Evolutionary conservation across 2,113 vertebrate species (phyloP).

Genomic region (Macquaria ambigua): DNA sequence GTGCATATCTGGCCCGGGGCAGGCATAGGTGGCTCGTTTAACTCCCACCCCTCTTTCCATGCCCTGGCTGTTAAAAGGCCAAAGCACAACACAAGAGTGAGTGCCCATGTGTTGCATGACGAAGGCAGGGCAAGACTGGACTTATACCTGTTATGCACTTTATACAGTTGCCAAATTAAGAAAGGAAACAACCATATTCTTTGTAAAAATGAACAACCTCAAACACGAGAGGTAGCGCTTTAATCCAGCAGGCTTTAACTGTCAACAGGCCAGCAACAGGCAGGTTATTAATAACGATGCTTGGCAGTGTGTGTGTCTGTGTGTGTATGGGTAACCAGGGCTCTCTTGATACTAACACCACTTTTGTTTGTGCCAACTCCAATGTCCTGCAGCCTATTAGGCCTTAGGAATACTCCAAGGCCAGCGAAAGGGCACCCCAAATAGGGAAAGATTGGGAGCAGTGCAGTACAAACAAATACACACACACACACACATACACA

Average conservation of each 20-base stretch:
- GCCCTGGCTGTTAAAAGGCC: constrained; percentile 71
- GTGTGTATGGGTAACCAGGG: constrained; percentile 69
- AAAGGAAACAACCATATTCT: neutral
- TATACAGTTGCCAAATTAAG: constrained; percentile 1
- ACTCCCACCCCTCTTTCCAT: constrained; percentile 64
- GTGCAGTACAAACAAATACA: constrained; percentile 33
- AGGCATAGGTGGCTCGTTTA: constrained; percentile 47
- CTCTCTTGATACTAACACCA: constrained; percentile 69
- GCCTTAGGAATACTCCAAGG: constrained; percentile 48
- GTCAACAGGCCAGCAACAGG: constrained; percentile 79
- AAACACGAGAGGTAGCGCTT: constrained; percentile 16
- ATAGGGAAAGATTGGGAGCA: constrained; percentile 19
- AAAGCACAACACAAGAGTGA: constrained; percentile 47
- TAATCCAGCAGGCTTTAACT: constrained; percentile 60
- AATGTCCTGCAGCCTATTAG: constrained; percentile 43
- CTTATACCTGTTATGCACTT: constrained; percentile 17
- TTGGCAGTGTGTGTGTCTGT: constrained; percentile 52
- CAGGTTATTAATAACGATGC: constrained; percentile 82
- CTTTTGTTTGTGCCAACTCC: constrained; percentile 65
- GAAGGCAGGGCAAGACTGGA: neutral
- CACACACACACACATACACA: constrained; percentile 3
- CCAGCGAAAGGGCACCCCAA: constrained; percentile 66
- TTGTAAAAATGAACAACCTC: constrained; percentile 1
- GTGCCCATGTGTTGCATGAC: constrained; percentile 13
- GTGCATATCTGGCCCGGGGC: constrained; percentile 49